phyloP scores from a whole-genome alignment of 2,113 vertebrate species.

The Chamaetylas fuelleborni region DNA sequence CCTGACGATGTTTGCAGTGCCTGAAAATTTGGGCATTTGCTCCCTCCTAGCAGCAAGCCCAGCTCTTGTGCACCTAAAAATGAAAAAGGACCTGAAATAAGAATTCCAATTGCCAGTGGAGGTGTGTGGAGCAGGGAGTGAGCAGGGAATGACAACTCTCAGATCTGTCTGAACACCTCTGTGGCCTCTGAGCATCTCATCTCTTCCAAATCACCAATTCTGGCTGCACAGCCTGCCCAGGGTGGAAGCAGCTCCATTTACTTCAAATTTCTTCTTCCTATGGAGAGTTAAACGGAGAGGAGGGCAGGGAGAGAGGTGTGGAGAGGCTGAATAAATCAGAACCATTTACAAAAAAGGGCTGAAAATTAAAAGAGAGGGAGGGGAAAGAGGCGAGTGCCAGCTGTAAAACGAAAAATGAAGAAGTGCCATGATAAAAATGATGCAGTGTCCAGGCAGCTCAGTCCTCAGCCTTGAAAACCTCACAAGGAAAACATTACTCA shows the following conservation, averaged over 20 bases:
- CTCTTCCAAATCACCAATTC: background rate
- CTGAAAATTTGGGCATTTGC: background rate
- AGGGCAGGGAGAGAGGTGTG: background rate
- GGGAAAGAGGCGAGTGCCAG: background rate
- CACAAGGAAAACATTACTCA: background rate
- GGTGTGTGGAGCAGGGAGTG: background rate
- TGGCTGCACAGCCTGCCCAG: background rate
- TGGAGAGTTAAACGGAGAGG: background rate
- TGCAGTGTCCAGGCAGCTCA: background rate
- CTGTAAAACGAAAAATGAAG: background rate
- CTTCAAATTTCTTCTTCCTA: background rate
- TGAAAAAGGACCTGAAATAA: background rate
- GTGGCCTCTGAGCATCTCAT: background rate
- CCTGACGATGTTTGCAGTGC: background rate
- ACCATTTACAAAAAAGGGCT: background rate
- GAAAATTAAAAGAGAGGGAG: constrained; percentile 17
- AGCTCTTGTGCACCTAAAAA: background rate
- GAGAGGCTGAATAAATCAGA: background rate
- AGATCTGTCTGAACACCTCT: background rate
- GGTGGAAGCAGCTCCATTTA: background rate
- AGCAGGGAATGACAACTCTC: background rate
- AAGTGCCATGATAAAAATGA: constrained; percentile 20
- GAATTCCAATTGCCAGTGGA: background rate
- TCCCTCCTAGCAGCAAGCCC: background rate
- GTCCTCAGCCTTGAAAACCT: constrained; percentile 30